phyloP scores from a whole-genome alignment of 1,140 invertebrate genomes.

The Zaprionus vittiger region DNA sequence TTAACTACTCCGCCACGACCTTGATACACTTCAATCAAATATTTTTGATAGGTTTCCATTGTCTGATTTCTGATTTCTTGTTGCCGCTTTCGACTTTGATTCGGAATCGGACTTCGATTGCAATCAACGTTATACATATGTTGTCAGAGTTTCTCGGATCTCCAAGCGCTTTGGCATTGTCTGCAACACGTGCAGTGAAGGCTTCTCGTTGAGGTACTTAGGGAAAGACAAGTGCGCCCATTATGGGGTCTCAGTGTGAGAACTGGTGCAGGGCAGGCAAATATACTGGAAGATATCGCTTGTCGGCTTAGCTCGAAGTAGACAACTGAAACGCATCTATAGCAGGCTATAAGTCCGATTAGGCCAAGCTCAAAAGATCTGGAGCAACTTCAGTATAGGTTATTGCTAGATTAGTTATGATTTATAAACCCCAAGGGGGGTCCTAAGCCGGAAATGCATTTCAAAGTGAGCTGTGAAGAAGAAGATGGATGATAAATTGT shows the following conservation, averaged over 20 bases:
- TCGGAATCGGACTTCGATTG: constrained; percentile 50
- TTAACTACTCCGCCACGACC: constrained; percentile 42
- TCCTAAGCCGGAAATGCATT: not conserved
- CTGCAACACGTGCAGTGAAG: constrained; percentile 43
- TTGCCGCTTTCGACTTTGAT: constrained; percentile 51
- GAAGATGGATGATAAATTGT: not conserved
- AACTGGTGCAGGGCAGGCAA: not conserved
- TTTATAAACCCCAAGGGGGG: not conserved
- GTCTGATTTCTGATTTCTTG: constrained; percentile 30
- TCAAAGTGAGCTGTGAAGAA: not conserved
- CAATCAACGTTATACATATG: constrained; percentile 40
- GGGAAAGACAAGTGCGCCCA: constrained; percentile 10
- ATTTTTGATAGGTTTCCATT: constrained; percentile 77
- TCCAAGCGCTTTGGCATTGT: constrained; percentile 62
- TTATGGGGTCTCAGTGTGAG: not conserved
- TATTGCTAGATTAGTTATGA: not conserved
- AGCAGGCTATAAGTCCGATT: not conserved
- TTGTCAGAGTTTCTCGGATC: constrained; percentile 16
- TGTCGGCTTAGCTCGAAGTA: not conserved
- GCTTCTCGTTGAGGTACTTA: not conserved
- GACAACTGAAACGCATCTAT: constrained; percentile 2
- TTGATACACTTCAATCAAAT: constrained; percentile 81
- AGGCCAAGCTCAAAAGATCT: not conserved
- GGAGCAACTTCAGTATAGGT: not conserved
- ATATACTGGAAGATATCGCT: not conserved